These are phyloP conservation scores for Steinernema hermaphroditum DNA, from an alignment of 2,888 invertebrate species.

Conservation along the genomic window DNA sequence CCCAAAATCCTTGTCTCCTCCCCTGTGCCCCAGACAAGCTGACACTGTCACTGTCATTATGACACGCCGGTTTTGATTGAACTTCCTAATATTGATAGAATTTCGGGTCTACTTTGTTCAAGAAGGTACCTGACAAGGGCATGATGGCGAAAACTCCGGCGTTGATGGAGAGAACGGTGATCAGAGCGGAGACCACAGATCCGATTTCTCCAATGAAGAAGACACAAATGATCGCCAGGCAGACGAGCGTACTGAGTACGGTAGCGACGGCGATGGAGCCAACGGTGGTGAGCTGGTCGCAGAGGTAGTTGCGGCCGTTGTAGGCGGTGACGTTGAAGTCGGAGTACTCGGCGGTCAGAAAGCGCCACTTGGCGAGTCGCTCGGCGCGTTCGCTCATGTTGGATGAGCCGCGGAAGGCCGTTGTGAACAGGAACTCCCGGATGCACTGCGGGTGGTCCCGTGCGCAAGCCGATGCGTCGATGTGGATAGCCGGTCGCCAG, in stretches of 20 bases:
- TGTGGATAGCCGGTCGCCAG: background rate
- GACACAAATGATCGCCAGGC: background rate
- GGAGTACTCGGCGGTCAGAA: background rate
- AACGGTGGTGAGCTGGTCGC: slow-evolving; percentile 7
- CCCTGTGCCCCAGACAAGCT: no score
- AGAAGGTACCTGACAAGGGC: background rate
- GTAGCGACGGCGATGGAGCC: slow-evolving; percentile 6
- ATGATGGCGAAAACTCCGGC: slow-evolving; percentile 29
- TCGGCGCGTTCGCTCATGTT: slow-evolving; percentile 22
- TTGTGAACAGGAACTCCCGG: slow-evolving; percentile 1
- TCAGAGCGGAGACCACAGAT: slow-evolving; percentile 5
- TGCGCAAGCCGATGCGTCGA: background rate
- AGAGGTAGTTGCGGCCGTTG: slow-evolving; percentile 11
- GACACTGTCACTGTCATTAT: no score
- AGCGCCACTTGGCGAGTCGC: slow-evolving; percentile 1
- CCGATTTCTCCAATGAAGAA: background rate
- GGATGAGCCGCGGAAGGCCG: background rate
- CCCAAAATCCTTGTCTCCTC: no score
- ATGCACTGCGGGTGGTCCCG: slow-evolving; percentile 1
- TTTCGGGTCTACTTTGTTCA: no score
- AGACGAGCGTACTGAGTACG: slow-evolving; percentile 2
- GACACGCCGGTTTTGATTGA: no score
- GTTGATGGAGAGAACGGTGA: slow-evolving; percentile 13
- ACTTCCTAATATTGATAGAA: background rate
- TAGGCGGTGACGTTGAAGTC: slow-evolving; percentile 19